Evolutionary conservation across 2,888 invertebrate species (phyloP), one percentile per base, ranked within the genome.

Genomic region (Philhelius pedissequus): DNA sequence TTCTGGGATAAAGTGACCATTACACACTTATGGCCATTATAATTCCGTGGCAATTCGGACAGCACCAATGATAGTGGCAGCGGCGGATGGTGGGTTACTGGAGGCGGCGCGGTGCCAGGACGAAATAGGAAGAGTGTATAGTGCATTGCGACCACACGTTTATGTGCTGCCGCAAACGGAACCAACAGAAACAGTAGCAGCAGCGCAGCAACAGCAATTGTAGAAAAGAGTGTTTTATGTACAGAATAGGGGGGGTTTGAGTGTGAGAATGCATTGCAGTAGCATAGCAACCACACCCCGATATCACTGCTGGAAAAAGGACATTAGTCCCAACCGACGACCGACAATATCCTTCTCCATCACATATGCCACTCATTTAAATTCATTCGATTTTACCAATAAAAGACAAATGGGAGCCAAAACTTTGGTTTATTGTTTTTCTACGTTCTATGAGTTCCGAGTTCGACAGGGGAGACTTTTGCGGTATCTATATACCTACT

Each of bases 371-470:
- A 76, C 87, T 86, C 86, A 86, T 86, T 87, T 84, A 86, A 86
- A 87, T 87, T 87, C 87, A 87, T 87, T 86, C 78, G 81, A 84
- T 79, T 78, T 78, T 80, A 75, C 86, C 87, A 86, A 87, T 87
- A 86, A 87, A 87, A 87, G 87, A 86, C 87, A 87, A 87, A 87
- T 87, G 87, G 87, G 84, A 77, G 73, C 86, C 86, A 70, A 86
- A 86, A 86, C 81, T 86, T 87, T 87, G 87, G 76, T 86, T 87
- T 87, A 87, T 87, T 87, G 87, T 87, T 87, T 87, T 87, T 86
- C 87, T 81, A 84, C 84, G 84, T 84, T 84, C 58, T n/a, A n/a
- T 70, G 48, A 45, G 45, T 45, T 77, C 54, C 69, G 45, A 69
- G 48, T 48, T 48, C 52, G 11, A 27, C 78, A 25, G 60, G 66